Base-by-base conservation (phyloP, 2,113 vertebrate species). In the Seriola dumerili region DNA sequence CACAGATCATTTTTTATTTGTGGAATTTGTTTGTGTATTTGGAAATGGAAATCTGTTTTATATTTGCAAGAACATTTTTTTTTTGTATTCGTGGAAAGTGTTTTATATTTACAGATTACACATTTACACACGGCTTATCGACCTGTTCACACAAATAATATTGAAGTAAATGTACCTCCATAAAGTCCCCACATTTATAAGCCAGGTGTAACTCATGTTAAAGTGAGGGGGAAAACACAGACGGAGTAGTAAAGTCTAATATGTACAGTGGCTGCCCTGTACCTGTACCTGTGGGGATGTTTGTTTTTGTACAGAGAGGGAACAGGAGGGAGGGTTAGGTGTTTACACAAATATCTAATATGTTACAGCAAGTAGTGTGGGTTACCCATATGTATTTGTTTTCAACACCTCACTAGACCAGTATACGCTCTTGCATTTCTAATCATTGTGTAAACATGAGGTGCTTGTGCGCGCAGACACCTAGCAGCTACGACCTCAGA, bases 231-330 rank as follows among this genome's bases (percentile, higher is more conserved):
- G 21, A 46, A 71, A 83, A 71, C n/a, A 68, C 40, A 34, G 21
- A 57, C 23, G 5, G 4, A 1, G 11, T 1, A 19, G 57, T 78
- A 61, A 66, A 61, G 48, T 84, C 63, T 4, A 17, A 69, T 52
- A 36, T 59, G 13, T 42, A 79, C 72, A 83, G 48, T 52, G 42
- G 34, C 12, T 34, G 0, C 42, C 10, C 19, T 76, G 66, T 76
- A 29, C 48, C 29, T n/a, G n/a, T 7, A 40, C 9, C 16, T 52
- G 55, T 40, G 42, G 32, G 48, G 50, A 9, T 48, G 61, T 72
- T 72, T 72, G 61, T 9, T 80, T 59, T 25, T 65, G 12, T 12
- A 38, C 17, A 50, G 11, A 13, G 32, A 17, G 4, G 69, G 46
- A 32, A 19, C 17, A 40, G 61, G 14, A 32, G 62, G 61, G 61